These are phyloP conservation scores for Phaonia tiefii DNA, from an alignment of 2,888 invertebrate genomes.

Conservation along the genomic window DNA sequence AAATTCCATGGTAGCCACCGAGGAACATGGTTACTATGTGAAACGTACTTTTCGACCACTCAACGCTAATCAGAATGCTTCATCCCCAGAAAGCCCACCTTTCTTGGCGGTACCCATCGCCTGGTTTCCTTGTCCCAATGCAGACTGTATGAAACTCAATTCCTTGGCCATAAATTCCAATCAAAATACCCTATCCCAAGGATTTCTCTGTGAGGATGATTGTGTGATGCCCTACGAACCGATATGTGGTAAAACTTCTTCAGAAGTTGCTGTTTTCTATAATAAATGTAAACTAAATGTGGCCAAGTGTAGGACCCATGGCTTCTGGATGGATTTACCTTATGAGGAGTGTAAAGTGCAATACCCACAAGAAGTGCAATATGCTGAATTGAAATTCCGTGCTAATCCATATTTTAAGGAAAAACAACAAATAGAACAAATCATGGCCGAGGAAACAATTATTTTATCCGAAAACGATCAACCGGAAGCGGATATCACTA, in stretches of 20 bases:
- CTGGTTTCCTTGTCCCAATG: conserved; percentile 72
- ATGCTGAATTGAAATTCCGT: conserved; percentile 74
- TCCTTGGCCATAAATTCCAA: conserved; percentile 72
- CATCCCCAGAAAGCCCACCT: conserved; percentile 72
- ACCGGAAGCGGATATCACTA: conserved; percentile 45
- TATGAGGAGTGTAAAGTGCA: conserved; percentile 72
- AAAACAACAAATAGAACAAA: not conserved
- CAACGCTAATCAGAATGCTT: conserved; percentile 29
- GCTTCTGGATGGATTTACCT: conserved; percentile 73
- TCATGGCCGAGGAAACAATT: conserved; percentile 9
- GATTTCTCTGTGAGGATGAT: conserved; percentile 76
- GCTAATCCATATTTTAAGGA: conserved; percentile 73
- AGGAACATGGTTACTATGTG: conserved; percentile 77
- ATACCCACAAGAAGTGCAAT: conserved; percentile 74
- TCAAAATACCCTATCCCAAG: conserved; percentile 71
- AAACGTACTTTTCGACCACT: conserved; percentile 74
- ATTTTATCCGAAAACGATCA: conserved; percentile 55
- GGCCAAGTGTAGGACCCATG: conserved; percentile 77
- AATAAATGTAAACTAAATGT: conserved; percentile 76
- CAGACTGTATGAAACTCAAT: conserved; percentile 69
- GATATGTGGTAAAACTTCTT: conserved; percentile 73
- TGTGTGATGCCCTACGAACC: conserved; percentile 74
- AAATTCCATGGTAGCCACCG: conserved; percentile 73
- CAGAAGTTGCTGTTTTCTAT: conserved; percentile 76
- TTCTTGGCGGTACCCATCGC: conserved; percentile 76